Evolutionary conservation across 2,888 invertebrate species (phyloP), one percentile per base, ranked within the genome.

Genomic region (Cantharis rustica): DNA sequence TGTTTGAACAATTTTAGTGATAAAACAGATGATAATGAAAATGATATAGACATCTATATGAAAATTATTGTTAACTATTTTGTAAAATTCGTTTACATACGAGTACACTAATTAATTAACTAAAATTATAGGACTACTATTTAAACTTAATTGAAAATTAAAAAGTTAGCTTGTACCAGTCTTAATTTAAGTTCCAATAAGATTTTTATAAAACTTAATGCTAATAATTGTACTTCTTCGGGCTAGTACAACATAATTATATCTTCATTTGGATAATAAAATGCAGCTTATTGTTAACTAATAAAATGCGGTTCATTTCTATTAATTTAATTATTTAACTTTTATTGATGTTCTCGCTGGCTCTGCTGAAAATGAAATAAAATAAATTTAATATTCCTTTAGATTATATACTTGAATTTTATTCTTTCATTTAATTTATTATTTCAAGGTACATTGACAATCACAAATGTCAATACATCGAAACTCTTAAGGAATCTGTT

Each of bases 401-500:
- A 9, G 23, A 62, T 23, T 23, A n/a, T 26, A 2, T 27, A 72
- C 71, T 10, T 23, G 15, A 71, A 11, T 73, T 72, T 71, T 72
- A 26, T 17, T 16, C 61, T 64, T 64, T 17, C 20, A 27, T 10
- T 27, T 27, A 16, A 64, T 13, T 64, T 20, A 17, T 16, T 20
- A 63, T 76, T 83, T 84, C n/a, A 82, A 96, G 95, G 66, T 92
- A 93, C 84, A 93, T 99, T 77, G 97, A 98, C 85, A 88, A 90
- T 69, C 93, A 97, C 86, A 92, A 94, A 85, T 86, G 88, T 2
- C 90, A 91, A 72, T 99, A 95, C 86, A 95, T 98, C 78, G 89
- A 93, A 69, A 92, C 93, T 79, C 89, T 99, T 75, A 91, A 91
- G 73, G 95, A 96, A 85, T 96, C 95, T 1, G 98, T 99, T 23